Evolutionary conservation across 2,888 invertebrate genomes (phyloP).

Genomic region (Dryobota labecula): DNA sequence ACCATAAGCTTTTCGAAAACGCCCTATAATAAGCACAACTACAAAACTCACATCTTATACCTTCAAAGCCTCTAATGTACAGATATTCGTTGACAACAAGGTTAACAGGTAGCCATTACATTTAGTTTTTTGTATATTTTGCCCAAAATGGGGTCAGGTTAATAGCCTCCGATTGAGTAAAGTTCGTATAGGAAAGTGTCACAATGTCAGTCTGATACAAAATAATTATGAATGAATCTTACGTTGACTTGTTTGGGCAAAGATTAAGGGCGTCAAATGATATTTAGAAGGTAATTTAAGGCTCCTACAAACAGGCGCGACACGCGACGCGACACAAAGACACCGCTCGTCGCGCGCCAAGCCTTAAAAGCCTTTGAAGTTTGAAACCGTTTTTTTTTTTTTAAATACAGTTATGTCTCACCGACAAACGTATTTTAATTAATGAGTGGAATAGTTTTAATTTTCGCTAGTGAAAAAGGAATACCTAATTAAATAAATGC

Average conservation of each 20-base stretch:
- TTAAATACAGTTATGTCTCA: too few relatives aligned
- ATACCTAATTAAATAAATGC: too few relatives aligned
- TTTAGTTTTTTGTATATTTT: slow-evolving; percentile 11
- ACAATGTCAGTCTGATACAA: background rate
- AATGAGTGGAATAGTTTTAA: too few relatives aligned
- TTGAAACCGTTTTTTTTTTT: too few relatives aligned
- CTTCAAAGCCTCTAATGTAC: background rate
- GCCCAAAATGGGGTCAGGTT: slow-evolving; percentile 20
- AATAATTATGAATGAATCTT: slow-evolving; percentile 36
- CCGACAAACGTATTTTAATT: too few relatives aligned
- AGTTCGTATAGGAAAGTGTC: slow-evolving; percentile 35
- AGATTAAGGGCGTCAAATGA: slow-evolving; percentile 21
- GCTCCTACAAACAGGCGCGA: too few relatives aligned
- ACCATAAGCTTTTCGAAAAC: too few relatives aligned
- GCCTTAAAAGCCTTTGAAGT: too few relatives aligned
- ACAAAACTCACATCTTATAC: background rate
- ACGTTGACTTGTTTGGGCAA: slow-evolving; percentile 7
- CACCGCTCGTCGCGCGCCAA: too few relatives aligned
- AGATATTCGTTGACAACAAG: background rate
- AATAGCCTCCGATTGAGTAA: slow-evolving; percentile 21
- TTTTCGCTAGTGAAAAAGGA: too few relatives aligned
- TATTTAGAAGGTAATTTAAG: background rate
- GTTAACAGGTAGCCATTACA: background rate
- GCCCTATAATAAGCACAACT: too few relatives aligned
- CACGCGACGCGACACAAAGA: too few relatives aligned